phyloP scores from a whole-genome alignment of 2,113 vertebrate genomes.

The Brachirus orientalis region DNA sequence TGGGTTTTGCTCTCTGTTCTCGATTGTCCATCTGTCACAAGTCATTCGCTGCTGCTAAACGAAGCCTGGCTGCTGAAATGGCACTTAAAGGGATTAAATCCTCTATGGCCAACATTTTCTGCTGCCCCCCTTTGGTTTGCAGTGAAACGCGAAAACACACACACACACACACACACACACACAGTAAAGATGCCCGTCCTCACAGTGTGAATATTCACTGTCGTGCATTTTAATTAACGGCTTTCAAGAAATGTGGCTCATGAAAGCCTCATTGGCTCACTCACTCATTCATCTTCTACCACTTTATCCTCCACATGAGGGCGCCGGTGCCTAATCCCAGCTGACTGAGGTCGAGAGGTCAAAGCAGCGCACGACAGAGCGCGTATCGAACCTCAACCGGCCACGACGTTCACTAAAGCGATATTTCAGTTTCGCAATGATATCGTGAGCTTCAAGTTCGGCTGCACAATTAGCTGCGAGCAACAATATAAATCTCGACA shows the following conservation, averaged over 20 bases:
- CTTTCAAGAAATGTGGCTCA: constrained; percentile 5
- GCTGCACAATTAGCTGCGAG: too few species aligned
- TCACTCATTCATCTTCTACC: too few species aligned
- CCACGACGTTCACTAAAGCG: too few species aligned
- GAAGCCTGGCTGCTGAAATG: constrained; percentile 48
- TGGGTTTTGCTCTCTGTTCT: constrained; percentile 62
- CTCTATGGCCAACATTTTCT: constrained; percentile 27
- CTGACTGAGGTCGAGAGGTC: too few species aligned
- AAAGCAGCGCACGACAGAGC: too few species aligned
- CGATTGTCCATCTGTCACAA: constrained; percentile 72
- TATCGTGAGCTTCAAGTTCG: too few species aligned
- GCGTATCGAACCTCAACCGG: too few species aligned
- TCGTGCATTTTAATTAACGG: constrained; percentile 3
- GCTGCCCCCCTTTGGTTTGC: background rate
- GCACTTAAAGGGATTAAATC: constrained; percentile 66
- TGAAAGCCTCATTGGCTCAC: background rate
- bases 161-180: background rate
- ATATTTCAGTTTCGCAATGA: too few species aligned
- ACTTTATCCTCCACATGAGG: too few species aligned
- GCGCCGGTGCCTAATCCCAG: too few species aligned
- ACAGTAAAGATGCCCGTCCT: background rate
- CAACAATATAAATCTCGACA: too few species aligned
- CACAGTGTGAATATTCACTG: constrained; percentile 1
- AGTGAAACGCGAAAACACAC: too few species aligned
- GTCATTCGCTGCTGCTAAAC: constrained; percentile 51